phyloP scores from a whole-genome alignment of 1,140 invertebrate species.

The Scaptomyza graminum region DNA sequence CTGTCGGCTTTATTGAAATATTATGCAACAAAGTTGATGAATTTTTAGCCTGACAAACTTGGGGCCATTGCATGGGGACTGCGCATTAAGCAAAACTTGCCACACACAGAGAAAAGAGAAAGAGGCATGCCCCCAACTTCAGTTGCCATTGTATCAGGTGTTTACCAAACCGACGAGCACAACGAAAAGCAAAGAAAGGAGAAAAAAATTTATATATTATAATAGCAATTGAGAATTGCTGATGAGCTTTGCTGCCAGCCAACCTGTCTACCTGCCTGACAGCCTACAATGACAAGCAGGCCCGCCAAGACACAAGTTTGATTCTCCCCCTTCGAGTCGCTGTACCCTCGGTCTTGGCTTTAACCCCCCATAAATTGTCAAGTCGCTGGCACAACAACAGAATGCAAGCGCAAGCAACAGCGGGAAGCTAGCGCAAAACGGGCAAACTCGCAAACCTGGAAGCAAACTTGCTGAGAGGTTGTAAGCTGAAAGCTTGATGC shows the following conservation, averaged over 20 bases:
- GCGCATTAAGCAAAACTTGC: constrained; percentile 71
- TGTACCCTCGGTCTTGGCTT: neutral
- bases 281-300: constrained; percentile 28
- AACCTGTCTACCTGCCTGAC: constrained; percentile 19
- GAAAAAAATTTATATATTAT: constrained; percentile 63
- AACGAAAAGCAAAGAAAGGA: constrained; percentile 38
- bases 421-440: neutral
- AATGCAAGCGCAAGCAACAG: constrained; percentile 14
- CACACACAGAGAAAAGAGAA: constrained; percentile 11
- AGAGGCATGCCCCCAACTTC: constrained; percentile 10
- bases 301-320: constrained; percentile 20
- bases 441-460: neutral
- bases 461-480: constrained; percentile 6
- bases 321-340: neutral
- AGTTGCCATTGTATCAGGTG: constrained; percentile 74
- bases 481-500: constrained; percentile 16
- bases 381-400: constrained; percentile 22
- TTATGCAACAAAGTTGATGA: constrained; percentile 83
- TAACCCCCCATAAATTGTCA: constrained; percentile 53
- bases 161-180: constrained; percentile 54
- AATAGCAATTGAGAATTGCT: constrained; percentile 83
- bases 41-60: constrained; percentile 69
- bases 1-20: constrained; percentile 74
- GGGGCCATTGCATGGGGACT: constrained; percentile 68
- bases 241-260: constrained; percentile 69